These are phyloP conservation scores for Cairina moschata DNA, from an alignment of 2,113 vertebrate genomes.

Conservation along the genomic window DNA sequence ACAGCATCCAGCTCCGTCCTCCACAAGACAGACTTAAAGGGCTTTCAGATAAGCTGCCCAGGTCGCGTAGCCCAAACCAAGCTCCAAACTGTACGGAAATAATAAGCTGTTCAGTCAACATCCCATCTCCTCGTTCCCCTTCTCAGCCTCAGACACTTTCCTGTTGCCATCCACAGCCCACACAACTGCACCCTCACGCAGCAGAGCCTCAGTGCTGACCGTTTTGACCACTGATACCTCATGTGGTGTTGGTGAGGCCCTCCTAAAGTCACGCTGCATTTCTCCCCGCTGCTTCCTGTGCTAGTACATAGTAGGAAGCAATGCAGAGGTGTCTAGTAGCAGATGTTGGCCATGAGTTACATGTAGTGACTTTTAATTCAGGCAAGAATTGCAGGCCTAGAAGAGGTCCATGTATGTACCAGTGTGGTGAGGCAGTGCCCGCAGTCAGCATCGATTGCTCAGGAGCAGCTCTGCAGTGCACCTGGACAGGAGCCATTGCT, in stretches of 20 bases:
- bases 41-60: neutral
- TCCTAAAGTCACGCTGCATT: neutral
- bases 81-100: neutral
- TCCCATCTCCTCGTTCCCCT: neutral
- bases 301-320: neutral
- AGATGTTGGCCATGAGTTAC: neutral
- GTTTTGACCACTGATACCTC: neutral
- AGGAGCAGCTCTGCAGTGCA: neutral
- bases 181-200: neutral
- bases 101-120: neutral
- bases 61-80: neutral
- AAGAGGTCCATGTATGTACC: accelerated
- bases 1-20: neutral
- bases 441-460: neutral
- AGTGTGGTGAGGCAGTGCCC: neutral
- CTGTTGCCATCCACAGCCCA: neutral
- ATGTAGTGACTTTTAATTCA: neutral
- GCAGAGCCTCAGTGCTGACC: neutral
- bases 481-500: neutral
- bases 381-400: neutral
- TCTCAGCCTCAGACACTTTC: neutral
- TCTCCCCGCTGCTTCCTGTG: neutral
- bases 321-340: neutral
- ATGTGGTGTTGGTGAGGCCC: neutral
- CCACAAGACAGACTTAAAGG: neutral